Percentiles rank a stretch among this genome's conserved stretches.
These are phyloP conservation scores for Tineola bisselliella DNA, from an alignment of 2,888 invertebrate genomes.

Conservation along the genomic window DNA sequence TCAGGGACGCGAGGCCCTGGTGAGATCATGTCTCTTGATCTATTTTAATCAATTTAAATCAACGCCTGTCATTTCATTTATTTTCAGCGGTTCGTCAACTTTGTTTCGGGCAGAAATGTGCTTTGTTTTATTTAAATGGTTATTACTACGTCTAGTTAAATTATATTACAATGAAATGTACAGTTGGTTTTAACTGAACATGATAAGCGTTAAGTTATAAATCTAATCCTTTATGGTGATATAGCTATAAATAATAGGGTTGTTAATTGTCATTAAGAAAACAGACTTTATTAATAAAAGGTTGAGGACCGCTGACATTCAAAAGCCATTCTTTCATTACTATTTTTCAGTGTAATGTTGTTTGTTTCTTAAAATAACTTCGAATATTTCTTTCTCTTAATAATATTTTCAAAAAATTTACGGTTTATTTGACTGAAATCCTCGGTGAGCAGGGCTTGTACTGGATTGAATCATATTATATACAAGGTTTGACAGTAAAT, in stretches of 20 bases:
- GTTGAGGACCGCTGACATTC: slow-evolving; percentile 24
- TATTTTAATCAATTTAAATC: background rate
- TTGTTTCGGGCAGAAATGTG: background rate
- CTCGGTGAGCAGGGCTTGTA: slow-evolving; percentile 4
- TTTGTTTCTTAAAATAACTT: slow-evolving; percentile 17
- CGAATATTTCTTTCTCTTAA: slow-evolving; percentile 24
- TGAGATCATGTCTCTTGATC: slow-evolving; percentile 49
- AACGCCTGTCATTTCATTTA: background rate
- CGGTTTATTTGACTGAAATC: background rate
- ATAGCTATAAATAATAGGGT: too few relatives aligned
- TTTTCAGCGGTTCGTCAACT: background rate
- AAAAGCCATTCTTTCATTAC: slow-evolving; percentile 57
- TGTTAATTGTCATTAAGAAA: too few relatives aligned
- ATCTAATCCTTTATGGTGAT: too few relatives aligned
- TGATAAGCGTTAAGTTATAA: too few relatives aligned
- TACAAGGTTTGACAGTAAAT: background rate
- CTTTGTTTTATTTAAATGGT: too few relatives aligned
- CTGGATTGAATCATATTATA: background rate
- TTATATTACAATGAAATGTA: too few relatives aligned
- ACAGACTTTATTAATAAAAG: background rate
- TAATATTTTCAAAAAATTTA: background rate
- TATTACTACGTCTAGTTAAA: too few relatives aligned
- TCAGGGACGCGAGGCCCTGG: slow-evolving; percentile 69
- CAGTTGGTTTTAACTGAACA: too few relatives aligned
- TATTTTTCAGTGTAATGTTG: slow-evolving; percentile 24